Conservation (phyloP, 2,113 vertebrate species). For the Mionectes macconnelli region DNA sequence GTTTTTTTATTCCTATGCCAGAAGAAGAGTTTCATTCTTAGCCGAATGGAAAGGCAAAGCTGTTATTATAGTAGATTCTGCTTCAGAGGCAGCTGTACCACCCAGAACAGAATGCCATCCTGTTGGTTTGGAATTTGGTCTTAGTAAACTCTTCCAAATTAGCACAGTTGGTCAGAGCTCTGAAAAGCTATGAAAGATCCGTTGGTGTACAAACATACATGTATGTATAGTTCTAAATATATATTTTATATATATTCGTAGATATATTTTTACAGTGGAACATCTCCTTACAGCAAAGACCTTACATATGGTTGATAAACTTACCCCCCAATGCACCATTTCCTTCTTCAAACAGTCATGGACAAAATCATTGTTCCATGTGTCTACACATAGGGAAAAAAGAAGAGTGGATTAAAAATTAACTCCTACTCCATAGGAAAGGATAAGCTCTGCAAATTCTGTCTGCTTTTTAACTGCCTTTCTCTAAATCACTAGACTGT, state of each 20-base stretch:
- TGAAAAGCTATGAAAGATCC: background rate
- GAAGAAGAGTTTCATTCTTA: background rate
- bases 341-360: background rate
- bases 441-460: background rate
- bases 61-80: background rate
- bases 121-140: background rate
- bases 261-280: background rate
- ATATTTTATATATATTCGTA: rapidly evolving
- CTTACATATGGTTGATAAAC: background rate
- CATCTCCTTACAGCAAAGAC: background rate
- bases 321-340: background rate
- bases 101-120: background rate
- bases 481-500: background rate
- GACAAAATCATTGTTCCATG: background rate
- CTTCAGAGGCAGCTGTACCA: background rate
- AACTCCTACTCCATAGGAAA: background rate
- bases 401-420: background rate
- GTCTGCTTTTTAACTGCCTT: background rate
- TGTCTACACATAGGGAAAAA: background rate
- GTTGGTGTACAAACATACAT: background rate
- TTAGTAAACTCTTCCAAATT: background rate
- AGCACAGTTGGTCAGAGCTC: background rate
- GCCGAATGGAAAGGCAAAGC: background rate
- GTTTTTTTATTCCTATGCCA: background rate
- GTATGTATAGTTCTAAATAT: background rate